Conservation (phyloP, 2,113 vertebrate species). For the Hydrochoerus hydrochaeris region DNA sequence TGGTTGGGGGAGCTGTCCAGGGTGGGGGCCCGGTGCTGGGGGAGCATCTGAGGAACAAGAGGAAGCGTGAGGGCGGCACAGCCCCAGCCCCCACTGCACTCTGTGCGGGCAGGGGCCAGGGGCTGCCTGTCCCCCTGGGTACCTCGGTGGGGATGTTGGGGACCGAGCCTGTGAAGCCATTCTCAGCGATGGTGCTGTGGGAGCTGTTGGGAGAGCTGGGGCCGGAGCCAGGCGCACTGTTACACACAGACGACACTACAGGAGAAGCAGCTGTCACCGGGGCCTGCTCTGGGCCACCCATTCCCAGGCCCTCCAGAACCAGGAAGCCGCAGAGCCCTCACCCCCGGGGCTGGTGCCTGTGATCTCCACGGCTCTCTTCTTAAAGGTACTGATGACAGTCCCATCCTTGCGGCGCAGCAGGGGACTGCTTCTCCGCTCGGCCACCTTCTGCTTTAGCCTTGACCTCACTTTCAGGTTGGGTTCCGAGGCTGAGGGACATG, state of each 20-base stretch:
- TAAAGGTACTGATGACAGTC: constrained; percentile 96
- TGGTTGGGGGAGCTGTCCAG: constrained; percentile 92
- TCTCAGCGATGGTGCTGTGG: constrained; percentile 90
- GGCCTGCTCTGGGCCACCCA: background rate
- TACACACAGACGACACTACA: constrained; percentile 90
- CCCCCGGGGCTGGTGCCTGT: constrained; percentile 85
- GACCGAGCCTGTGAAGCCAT: constrained; percentile 91
- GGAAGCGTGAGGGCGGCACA: background rate
- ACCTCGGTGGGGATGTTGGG: constrained; percentile 93
- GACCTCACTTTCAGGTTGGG: constrained; percentile 98
- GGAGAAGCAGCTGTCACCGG: constrained; percentile 68
- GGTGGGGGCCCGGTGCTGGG: constrained; percentile 92
- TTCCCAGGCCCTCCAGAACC: background rate
- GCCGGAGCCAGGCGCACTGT: constrained; percentile 92
- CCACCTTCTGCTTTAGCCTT: constrained; percentile 97
- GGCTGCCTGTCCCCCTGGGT: background rate
- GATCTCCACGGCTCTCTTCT: constrained; percentile 93
- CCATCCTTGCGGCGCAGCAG: constrained; percentile 95
- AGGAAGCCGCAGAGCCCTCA: constrained; percentile 59
- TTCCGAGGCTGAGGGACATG: constrained; percentile 90
- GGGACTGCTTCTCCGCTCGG: constrained; percentile 95
- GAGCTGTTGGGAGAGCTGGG: constrained; percentile 93
- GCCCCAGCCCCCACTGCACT: background rate
- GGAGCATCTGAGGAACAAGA: constrained; percentile 88
- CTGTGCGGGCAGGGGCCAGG: too few species aligned